These are phyloP conservation scores for Hesperia comma DNA, from an alignment of 2,888 invertebrate species.

Conservation along the genomic window DNA sequence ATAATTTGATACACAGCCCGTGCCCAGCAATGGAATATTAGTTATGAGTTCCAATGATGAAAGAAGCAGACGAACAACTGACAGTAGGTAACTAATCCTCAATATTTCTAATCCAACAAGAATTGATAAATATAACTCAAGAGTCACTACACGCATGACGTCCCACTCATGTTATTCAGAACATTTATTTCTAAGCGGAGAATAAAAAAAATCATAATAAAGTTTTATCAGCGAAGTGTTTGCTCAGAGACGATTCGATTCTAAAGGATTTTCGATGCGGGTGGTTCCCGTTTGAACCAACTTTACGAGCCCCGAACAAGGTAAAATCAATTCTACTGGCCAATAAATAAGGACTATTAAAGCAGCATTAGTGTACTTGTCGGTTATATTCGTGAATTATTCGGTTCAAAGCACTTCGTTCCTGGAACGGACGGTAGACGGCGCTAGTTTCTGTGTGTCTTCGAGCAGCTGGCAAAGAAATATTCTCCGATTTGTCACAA, in stretches of 20 bases:
- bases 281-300: conserved; percentile 38
- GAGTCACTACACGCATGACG: not conserved
- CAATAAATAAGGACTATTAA: conserved; percentile 14
- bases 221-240: conserved; percentile 32
- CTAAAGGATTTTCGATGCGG: conserved; percentile 43
- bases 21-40: no score
- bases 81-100: no score
- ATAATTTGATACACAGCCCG: no score
- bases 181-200: conserved; percentile 6
- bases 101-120: not conserved
- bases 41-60: no score
- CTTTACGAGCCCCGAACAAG: not conserved
- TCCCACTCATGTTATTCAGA: conserved; percentile 13
- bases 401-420: conserved; percentile 44
- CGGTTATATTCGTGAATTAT: conserved; percentile 46
- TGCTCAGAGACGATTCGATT: conserved; percentile 34
- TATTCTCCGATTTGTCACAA: conserved; percentile 15
- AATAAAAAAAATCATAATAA: conserved; percentile 33
- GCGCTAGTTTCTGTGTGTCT: conserved; percentile 21
- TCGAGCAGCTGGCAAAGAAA: conserved; percentile 18
- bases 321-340: conserved; percentile 23
- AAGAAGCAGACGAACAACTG: no score
- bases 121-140: not conserved
- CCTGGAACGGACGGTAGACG: conserved; percentile 27
- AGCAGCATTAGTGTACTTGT: conserved; percentile 36